phyloP scores from a whole-genome alignment of 2,888 invertebrate genomes.

The Hirtodrosophila histrioides region DNA sequence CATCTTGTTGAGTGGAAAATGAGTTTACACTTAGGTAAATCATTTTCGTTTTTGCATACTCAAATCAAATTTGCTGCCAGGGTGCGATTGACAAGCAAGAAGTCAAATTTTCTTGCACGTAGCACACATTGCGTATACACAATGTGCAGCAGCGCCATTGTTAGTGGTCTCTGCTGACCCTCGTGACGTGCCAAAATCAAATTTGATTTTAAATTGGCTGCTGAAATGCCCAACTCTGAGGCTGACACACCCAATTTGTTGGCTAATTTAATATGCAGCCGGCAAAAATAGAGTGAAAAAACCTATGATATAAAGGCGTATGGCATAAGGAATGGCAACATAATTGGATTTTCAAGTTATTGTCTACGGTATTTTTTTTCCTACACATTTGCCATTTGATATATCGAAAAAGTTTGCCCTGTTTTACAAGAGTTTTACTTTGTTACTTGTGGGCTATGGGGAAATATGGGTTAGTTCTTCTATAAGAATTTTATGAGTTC shows the following conservation, averaged over 20 bases:
- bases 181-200: constrained; percentile 56
- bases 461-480: constrained; percentile 12
- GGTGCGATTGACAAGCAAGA: constrained; percentile 1
- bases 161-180: constrained; percentile 28
- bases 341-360: constrained; percentile 76
- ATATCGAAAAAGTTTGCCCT: constrained; percentile 69
- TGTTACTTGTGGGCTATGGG: constrained; percentile 27
- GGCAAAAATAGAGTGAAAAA: constrained; percentile 31
- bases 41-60: constrained; percentile 59
- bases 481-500: constrained; percentile 37
- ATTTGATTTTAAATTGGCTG: constrained; percentile 72
- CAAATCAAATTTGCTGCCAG: constrained; percentile 46
- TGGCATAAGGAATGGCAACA: constrained; percentile 39
- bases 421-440: constrained; percentile 45
- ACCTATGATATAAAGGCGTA: constrained; percentile 25
- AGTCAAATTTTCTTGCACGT: constrained; percentile 48
- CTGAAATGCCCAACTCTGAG: constrained; percentile 27
- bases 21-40: constrained; percentile 75
- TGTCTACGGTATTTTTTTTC: constrained; percentile 49
- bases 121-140: constrained; percentile 64
- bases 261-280: constrained; percentile 78
- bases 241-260: constrained; percentile 60
- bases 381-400: constrained; percentile 55
- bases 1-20: constrained; percentile 62
- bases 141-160: constrained; percentile 16